These are phyloP conservation scores for Holotrichia oblita DNA, from an alignment of 1,140 invertebrate genomes.

Conservation along the genomic window DNA sequence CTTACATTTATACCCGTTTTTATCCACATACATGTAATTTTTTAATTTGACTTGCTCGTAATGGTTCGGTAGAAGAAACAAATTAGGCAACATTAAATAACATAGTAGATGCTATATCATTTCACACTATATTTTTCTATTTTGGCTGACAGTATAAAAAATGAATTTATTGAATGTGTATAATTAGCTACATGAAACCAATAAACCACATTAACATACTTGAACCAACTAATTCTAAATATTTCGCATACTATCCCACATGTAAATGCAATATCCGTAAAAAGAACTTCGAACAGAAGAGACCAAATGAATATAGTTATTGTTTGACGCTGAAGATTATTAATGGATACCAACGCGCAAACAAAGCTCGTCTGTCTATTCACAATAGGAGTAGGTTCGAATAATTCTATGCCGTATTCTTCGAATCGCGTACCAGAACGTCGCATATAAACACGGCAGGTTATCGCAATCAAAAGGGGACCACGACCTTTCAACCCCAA, in stretches of 20 bases:
- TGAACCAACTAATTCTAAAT: too few relatives aligned
- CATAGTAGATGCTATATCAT: too few relatives aligned
- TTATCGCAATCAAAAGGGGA: slow-evolving; percentile 31
- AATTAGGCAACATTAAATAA: too few relatives aligned
- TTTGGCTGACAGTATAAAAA: too few relatives aligned
- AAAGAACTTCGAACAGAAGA: not conserved
- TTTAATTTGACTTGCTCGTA: too few relatives aligned
- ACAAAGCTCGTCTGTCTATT: slow-evolving; percentile 16
- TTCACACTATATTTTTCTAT: too few relatives aligned
- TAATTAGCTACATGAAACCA: too few relatives aligned
- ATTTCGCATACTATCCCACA: not conserved
- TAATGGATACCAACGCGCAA: not conserved
- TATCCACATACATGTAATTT: too few relatives aligned
- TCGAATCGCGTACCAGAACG: not conserved
- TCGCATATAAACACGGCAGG: slow-evolving; percentile 27
- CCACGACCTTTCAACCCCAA: slow-evolving; percentile 32
- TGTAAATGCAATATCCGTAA: not conserved
- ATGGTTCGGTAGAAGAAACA: too few relatives aligned
- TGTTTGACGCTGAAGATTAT: not conserved
- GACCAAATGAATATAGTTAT: not conserved
- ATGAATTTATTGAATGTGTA: too few relatives aligned
- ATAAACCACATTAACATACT: too few relatives aligned
- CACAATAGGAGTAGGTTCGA: slow-evolving; percentile 2
- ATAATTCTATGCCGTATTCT: slow-evolving; percentile 20
- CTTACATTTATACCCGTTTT: too few relatives aligned